phyloP scores from a whole-genome alignment of 2,797 vertebrate genomes.

The Echiichthys vipera region DNA sequence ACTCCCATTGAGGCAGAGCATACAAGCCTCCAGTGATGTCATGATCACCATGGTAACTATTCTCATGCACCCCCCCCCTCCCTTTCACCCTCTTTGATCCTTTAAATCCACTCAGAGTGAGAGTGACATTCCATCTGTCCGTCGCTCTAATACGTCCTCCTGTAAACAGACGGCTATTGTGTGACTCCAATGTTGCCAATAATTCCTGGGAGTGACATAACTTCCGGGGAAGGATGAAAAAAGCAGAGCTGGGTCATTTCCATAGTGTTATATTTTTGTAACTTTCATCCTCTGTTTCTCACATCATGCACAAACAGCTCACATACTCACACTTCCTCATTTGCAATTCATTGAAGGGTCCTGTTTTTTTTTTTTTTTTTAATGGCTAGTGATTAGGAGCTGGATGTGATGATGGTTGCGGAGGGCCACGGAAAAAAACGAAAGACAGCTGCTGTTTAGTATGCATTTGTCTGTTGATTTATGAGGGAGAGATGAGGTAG shows the following conservation, averaged over 20 bases:
- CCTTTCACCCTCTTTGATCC: constrained; percentile 69
- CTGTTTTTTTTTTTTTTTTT: no score
- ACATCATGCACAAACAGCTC: not conserved
- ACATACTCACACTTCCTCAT: constrained; percentile 22
- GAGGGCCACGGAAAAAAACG: constrained; percentile 5
- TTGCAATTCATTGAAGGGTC: not conserved
- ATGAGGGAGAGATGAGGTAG: constrained; percentile 53
- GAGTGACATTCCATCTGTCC: constrained; percentile 58
- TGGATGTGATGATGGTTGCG: not conserved
- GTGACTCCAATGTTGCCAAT: constrained; percentile 33
- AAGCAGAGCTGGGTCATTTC: constrained; percentile 8
- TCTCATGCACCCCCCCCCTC: constrained; percentile 63
- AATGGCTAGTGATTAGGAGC: constrained; percentile 3
- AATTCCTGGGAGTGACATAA: constrained; percentile 25
- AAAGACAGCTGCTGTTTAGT: constrained; percentile 52
- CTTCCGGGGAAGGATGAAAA: constrained; percentile 12
- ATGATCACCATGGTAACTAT: constrained; percentile 81
- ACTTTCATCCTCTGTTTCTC: not conserved
- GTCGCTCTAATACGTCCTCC: constrained; percentile 23
- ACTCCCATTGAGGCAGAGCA: constrained; percentile 62
- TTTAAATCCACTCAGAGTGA: constrained; percentile 64
- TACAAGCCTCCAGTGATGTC: constrained; percentile 76
- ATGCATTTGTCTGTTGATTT: constrained; percentile 67
- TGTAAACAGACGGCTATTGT: constrained; percentile 53
- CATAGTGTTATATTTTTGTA: no score